phyloP scores from a whole-genome alignment of 2,113 vertebrate genomes.

The Gopherus flavomarginatus region DNA sequence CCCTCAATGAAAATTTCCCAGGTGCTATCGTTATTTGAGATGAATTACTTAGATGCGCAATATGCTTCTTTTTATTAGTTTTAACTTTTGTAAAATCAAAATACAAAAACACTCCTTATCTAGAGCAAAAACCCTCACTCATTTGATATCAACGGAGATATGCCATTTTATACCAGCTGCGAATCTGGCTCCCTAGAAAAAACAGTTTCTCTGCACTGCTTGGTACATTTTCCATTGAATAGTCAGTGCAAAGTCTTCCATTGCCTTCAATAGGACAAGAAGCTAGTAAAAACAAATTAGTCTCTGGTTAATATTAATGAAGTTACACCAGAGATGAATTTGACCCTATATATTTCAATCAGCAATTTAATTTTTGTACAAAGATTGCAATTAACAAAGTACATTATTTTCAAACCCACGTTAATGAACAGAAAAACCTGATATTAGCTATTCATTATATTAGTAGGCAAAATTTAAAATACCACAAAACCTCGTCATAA shows the following conservation, averaged over 20 bases:
- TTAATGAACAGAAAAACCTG: not conserved
- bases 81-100: not conserved
- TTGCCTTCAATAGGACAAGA: not conserved
- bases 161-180: not conserved
- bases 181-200: not conserved
- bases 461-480: not conserved
- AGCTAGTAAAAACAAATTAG: not conserved
- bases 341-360: not conserved
- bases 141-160: not conserved
- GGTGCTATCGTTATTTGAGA: not conserved
- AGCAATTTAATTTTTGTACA: not conserved
- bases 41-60: not conserved
- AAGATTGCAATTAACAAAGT: constrained; percentile 2
- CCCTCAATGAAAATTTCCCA: not conserved
- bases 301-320: not conserved
- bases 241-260: not conserved
- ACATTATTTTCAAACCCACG: not conserved
- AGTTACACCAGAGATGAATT: not conserved
- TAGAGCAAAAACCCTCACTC: not conserved
- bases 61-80: not conserved
- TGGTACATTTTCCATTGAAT: not conserved
- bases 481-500: not conserved
- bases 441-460: constrained; percentile 3
- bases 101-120: not conserved
- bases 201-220: not conserved